A percentile compares a stretch with the other conserved stretches of the same genome.
Evolutionary conservation across 2,888 invertebrate species (phyloP).

Genomic region (Acanthosoma haemorrhoidale): DNA sequence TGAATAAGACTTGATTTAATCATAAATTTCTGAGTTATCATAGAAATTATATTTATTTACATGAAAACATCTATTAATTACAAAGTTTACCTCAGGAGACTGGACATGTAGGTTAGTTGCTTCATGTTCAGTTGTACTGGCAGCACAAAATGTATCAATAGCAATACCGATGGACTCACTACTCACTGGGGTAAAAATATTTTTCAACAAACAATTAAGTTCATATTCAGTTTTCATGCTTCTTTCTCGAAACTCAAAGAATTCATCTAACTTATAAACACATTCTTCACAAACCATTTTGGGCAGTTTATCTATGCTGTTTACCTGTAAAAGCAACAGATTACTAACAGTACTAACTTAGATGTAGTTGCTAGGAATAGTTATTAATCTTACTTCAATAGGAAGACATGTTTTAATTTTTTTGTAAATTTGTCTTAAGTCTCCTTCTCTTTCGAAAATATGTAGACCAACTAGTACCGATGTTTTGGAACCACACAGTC

Average conservation of each 20-base stretch:
- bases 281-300: conserved; percentile 57
- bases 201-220: conserved; percentile 48
- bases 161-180: conserved; percentile 6
- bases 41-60: no score
- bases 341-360: neutral
- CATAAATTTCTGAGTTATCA: no score
- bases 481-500: conserved; percentile 48
- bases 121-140: conserved; percentile 14
- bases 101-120: neutral
- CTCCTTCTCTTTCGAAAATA: conserved; percentile 50
- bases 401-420: conserved; percentile 56
- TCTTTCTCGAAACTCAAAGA: conserved; percentile 55
- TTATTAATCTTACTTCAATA: conserved; percentile 49
- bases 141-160: conserved; percentile 25
- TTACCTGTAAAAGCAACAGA: conserved; percentile 48
- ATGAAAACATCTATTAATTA: no score
- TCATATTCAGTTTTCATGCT: conserved; percentile 53
- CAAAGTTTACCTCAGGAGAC: neutral
- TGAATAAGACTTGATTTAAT: no score
- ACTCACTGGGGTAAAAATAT: conserved; percentile 39
- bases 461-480: conserved; percentile 48
- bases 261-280: conserved; percentile 53
- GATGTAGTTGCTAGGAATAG: neutral
- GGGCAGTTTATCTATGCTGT: conserved; percentile 53
- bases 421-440: conserved; percentile 52